Base-by-base conservation (phyloP, 2,797 vertebrate genomes). In the Rhincodon typus region DNA sequence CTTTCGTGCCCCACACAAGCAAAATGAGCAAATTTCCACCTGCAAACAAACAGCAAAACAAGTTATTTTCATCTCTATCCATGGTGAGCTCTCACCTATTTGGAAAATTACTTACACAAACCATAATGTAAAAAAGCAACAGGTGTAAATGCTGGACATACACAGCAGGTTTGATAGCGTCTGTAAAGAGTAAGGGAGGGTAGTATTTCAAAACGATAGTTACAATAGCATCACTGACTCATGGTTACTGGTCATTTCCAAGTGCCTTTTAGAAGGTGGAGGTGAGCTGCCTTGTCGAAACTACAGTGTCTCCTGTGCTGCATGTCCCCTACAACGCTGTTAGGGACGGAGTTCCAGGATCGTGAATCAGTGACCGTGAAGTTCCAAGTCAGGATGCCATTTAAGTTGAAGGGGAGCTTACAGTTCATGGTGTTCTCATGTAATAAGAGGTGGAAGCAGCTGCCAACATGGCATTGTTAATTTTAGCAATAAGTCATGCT, bases 21-120 rank as follows among this genome's bases (percentile, higher is more conserved):
- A 99, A 97, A 57, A 97, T 98, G 95, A 99, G 98, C 66, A 99
- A 97, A 0, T 99, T 99, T 6, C 98, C 98, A 97, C 98, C 99
- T 99, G 97, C n/a, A 94, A 96, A 96, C 87, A 53, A 67, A 96
- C 8, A 96, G 88, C 72, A 46, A 42, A 27, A 72, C 7, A 17
- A 53, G 30, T 74, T 86, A 84, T 67, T 66, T n/a, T 38, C 46
- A 84, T 42, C 21, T 21, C 19, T 42, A 23, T 5, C 4, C 79
- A 84, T 7, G 82, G 82, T 46, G 38, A 46, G 38, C 42, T 25
- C 21, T 84, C 82, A 25, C 6, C 38, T 84, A 84, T 46, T 21
- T 84, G 38, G n/a, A 84, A 84, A 7, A n/a, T 30, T 13, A 77
- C 1, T 77, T 46, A 84, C 42, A 23, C 21, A 46, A 46, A 42